Evolutionary conservation across 2,888 invertebrate species (phyloP).

Genomic region (Lamellibrachia satsuma): DNA sequence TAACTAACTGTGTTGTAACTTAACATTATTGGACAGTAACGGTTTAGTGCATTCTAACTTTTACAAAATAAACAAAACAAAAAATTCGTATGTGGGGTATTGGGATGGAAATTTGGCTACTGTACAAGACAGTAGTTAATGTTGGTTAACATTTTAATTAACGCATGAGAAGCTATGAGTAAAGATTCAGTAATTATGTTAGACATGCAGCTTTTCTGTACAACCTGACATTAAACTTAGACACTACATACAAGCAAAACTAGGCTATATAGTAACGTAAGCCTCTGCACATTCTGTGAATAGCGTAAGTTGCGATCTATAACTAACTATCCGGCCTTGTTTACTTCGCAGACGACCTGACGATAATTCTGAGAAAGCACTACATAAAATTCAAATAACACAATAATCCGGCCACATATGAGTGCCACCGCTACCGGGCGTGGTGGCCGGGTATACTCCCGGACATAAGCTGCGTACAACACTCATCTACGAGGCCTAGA

Average conservation of each 20-base stretch:
- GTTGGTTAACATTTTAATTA: no score
- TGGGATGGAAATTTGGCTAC: no score
- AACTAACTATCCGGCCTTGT: not conserved
- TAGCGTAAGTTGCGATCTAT: not conserved
- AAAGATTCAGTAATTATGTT: not conserved
- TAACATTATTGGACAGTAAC: not conserved
- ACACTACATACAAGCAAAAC: not conserved
- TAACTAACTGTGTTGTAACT: not conserved
- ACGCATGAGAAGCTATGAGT: no score
- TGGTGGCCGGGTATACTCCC: not conserved
- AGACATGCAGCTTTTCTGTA: conserved; percentile 3
- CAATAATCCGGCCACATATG: not conserved
- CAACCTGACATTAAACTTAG: not conserved
- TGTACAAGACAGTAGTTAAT: no score
- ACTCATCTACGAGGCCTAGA: not conserved
- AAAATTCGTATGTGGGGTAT: no score
- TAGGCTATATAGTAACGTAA: not conserved
- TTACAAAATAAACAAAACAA: no score
- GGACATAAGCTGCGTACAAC: not conserved
- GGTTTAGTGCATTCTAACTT: not conserved
- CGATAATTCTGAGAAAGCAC: not conserved
- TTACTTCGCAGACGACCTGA: not conserved
- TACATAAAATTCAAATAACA: conserved; percentile 6
- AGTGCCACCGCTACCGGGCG: not conserved
- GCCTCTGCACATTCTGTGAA: not conserved